These are phyloP conservation scores for Neodiprion lecontei DNA, from an alignment of 1,140 invertebrate genomes.

Conservation along the genomic window DNA sequence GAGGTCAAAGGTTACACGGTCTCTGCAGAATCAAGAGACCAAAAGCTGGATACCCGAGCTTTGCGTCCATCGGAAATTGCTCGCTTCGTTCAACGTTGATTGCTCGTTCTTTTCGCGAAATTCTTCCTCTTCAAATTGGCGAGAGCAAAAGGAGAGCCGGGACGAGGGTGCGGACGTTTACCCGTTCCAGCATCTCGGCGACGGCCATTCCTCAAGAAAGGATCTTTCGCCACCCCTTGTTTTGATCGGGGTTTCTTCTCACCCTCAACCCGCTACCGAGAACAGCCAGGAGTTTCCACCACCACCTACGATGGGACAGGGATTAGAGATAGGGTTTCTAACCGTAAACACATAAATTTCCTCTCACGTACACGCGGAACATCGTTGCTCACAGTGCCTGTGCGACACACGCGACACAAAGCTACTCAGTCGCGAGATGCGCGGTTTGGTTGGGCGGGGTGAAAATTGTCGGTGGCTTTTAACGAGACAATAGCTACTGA, in stretches of 20 bases:
- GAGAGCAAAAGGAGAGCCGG: too few species aligned
- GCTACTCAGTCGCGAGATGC: too few species aligned
- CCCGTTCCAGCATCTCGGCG: background rate
- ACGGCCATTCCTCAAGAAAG: slow-evolving; percentile 1
- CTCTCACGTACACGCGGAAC: background rate
- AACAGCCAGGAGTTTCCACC: background rate
- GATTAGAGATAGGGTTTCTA: slow-evolving; percentile 11
- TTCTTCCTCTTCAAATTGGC: too few species aligned
- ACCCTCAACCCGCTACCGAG: background rate
- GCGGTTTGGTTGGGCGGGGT: too few species aligned
- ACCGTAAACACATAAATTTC: slow-evolving; percentile 13
- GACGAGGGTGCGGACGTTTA: too few species aligned
- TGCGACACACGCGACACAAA: slow-evolving; percentile 18
- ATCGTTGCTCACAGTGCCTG: background rate
- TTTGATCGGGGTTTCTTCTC: background rate
- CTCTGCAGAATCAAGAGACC: too few species aligned
- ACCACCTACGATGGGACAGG: slow-evolving; percentile 11
- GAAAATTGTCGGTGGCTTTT: too few species aligned
- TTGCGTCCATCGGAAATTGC: too few species aligned
- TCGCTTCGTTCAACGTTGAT: too few species aligned
- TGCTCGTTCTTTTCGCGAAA: too few species aligned
- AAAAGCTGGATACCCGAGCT: too few species aligned
- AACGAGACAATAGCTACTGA: too few species aligned
- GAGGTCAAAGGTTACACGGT: background rate
- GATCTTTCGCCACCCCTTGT: slow-evolving; percentile 4